Base-by-base conservation (phyloP, 2,888 invertebrate genomes). In the Drosophila anomalipes region DNA sequence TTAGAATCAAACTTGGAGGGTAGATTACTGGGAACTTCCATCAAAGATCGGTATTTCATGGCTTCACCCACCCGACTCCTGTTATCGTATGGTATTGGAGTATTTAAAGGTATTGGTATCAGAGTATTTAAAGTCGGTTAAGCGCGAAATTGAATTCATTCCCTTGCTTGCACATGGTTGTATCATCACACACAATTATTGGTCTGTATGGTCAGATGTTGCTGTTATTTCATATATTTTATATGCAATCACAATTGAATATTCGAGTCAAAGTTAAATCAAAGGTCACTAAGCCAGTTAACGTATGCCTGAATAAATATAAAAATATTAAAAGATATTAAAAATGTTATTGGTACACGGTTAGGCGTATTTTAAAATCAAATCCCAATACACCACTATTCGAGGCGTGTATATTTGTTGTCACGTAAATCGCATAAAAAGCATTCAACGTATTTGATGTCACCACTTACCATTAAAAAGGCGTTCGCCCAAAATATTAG, bases 351-450 rank as follows among this genome's bases (percentile, higher is more conserved):
- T 22, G 14, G 22, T 3, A 14, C 35, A 35, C 14, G 2, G 2
- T 35, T 22, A 14, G 0, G 10, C 22, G 19, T 28, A 4, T 28
- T 28, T 26, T 14, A 22, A 22, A 33, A 5, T 22, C 53, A 16
- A 22, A 16, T 22, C 22, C 4, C 22, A 54, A 5, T 16, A 6
- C n/a, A n/a, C 4, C 26, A 56, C 12, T 33, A 32, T 53, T 53
- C 19, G 4, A 4, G 0, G 44, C 33, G 6, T 16, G 6, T 30
- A 28, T 4, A 33, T 57, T 22, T 52, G 16, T 28, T 12, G 37
- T 56, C 86, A 86, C 89, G 83, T 83, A 54, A 69, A 68, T 65
- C 54, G 10, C 70, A 75, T 86, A 77, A 83, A 22, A 86, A 77
- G 73, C 73, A 73, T 77, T 86, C 74, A 80, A 80, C 70, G 81